Base-by-base conservation (phyloP, 1,140 invertebrate genomes). In the Mizuhopecten yessoensis region DNA sequence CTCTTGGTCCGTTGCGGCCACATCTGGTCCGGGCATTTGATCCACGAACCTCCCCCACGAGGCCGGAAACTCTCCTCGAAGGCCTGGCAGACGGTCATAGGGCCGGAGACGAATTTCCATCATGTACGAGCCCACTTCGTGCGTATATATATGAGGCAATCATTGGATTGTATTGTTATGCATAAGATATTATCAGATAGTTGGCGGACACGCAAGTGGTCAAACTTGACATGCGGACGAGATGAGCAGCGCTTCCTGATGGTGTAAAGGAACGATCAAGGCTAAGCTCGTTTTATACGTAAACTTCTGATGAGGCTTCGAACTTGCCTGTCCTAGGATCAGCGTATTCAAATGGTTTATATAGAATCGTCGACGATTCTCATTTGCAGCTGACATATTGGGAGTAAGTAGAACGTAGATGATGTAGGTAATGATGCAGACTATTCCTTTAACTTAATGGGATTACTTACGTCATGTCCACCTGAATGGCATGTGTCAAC, bases 171-270 rank as follows among this genome's bases (percentile, higher is more conserved):
- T 13, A 75, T 75, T 75, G 57, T 75, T 75, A 75, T 29, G 23
- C 57, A 75, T 75, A 75, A 75, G 57, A 29, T 75, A 75, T 75
- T 75, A 75, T 75, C 57, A 75, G 57, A 75, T 75, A 75, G 57
- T 75, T 75, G 57, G n/a, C 57, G n/a, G 11, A n/a, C 57, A 75
- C 57, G 57, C 23, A n/a, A 75, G 57, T 75, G 57, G 57, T 75
- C 57, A 75, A 75, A 29, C 57, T 29, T 75, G 57, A 75, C 57
- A 75, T n/a, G 45, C 11, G 45, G 45, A 15, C 13, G n/a, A n/a
- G 36, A 39, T n/a, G n/a, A 75, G n/a, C 17, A 75, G n/a, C 17
- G n/a, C n/a, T 29, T n/a, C 57, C 17, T 75, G 23, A 75, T 75
- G 17, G 17, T 45, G 42, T 45, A 45, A 45, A 45, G n/a, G n/a